Percentiles rank a stretch among this genome's conserved stretches.
These are phyloP conservation scores for Polydrusus pterygomalis DNA, from an alignment of 2,888 invertebrate genomes.

Conservation along the genomic window DNA sequence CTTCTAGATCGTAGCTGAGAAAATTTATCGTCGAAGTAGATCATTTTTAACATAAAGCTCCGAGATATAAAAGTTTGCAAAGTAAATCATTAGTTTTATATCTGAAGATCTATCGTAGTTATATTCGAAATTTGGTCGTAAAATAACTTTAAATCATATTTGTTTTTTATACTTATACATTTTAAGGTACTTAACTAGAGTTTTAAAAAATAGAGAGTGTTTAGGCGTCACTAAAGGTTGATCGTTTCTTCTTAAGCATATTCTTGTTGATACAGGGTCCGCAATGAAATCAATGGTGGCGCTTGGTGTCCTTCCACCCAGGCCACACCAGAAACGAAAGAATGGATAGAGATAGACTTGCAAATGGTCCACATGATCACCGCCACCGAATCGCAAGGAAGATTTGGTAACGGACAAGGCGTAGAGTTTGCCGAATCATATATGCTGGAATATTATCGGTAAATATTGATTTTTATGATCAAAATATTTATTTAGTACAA, in stretches of 20 bases:
- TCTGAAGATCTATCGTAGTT: slow-evolving; percentile 21
- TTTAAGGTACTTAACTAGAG: no score
- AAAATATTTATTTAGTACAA: no score
- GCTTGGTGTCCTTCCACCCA: slow-evolving; percentile 94
- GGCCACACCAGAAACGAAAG: slow-evolving; percentile 84
- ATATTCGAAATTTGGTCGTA: background rate
- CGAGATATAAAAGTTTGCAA: slow-evolving; percentile 41
- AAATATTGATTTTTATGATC: background rate
- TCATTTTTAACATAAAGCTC: slow-evolving; percentile 36
- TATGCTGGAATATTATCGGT: slow-evolving; percentile 85
- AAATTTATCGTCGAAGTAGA: slow-evolving; percentile 43
- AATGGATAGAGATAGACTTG: slow-evolving; percentile 89
- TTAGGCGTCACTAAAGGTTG: no score
- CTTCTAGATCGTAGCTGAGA: slow-evolving; percentile 24
- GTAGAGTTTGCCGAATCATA: slow-evolving; percentile 91
- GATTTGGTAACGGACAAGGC: slow-evolving; percentile 93
- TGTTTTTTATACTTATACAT: no score
- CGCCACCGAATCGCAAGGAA: slow-evolving; percentile 87
- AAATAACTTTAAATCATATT: no score
- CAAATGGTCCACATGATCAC: slow-evolving; percentile 87
- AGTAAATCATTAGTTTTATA: slow-evolving; percentile 48
- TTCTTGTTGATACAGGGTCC: slow-evolving; percentile 79
- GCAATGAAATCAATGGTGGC: slow-evolving; percentile 88
- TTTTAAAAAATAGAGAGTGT: no score
- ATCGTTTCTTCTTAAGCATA: no score